These are phyloP conservation scores for Sparus aurata DNA, from an alignment of 2,797 vertebrate species.

Conservation along the genomic window DNA sequence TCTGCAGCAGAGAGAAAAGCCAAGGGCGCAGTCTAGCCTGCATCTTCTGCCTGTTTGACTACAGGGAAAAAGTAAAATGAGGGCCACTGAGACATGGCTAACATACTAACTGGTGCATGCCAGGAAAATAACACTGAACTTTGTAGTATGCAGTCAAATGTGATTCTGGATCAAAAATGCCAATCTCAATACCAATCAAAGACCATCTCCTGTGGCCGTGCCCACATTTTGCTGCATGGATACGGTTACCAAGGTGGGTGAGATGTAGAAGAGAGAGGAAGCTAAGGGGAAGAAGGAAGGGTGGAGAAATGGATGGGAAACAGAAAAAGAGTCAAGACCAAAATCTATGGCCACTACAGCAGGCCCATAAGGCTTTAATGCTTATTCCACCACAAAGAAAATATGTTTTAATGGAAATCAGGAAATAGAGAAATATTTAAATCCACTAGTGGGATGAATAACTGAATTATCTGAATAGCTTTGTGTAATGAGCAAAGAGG, in stretches of 20 bases:
- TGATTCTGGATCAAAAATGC: constrained; percentile 51
- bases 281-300: constrained; percentile 22
- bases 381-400: background rate
- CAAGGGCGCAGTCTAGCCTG: constrained; percentile 10
- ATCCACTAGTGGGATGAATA: too few relatives aligned
- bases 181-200: constrained; percentile 58
- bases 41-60: constrained; percentile 10
- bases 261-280: constrained; percentile 34
- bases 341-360: constrained; percentile 10
- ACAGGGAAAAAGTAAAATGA: constrained; percentile 18
- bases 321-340: background rate
- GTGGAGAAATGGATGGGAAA: background rate
- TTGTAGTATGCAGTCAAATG: constrained; percentile 47
- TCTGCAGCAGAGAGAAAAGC: constrained; percentile 26
- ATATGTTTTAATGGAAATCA: background rate
- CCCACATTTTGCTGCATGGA: constrained; percentile 59
- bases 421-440: background rate
- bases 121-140: constrained; percentile 27
- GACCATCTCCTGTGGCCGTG: constrained; percentile 38
- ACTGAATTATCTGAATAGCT: background rate
- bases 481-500: background rate
- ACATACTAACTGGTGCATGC: constrained; percentile 48
- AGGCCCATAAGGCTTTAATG: background rate
- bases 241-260: constrained; percentile 60
- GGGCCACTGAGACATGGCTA: constrained; percentile 50